A percentile compares a stretch with the other conserved stretches of the same genome.
phyloP scores from a whole-genome alignment of 2,797 vertebrate genomes.

The Sandelia bainsii region DNA sequence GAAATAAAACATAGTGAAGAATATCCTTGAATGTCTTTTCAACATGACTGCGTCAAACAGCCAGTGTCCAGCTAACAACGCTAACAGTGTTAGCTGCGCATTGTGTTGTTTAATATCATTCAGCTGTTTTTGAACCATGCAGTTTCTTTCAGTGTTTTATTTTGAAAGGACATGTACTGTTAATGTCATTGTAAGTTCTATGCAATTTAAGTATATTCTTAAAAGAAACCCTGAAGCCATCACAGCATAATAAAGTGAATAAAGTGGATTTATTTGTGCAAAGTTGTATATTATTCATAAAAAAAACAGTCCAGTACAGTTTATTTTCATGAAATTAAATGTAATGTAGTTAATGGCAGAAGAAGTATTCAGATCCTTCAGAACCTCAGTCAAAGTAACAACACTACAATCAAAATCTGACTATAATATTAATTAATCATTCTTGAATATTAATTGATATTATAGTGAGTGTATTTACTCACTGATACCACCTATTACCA shows the following conservation, averaged over 20 bases:
- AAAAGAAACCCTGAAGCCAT: slow-evolving; percentile 14
- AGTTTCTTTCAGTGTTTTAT: slow-evolving; percentile 6
- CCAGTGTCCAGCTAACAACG: neutral
- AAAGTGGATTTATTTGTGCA: slow-evolving; percentile 6
- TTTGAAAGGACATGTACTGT: slow-evolving; percentile 13
- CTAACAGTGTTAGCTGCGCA: neutral
- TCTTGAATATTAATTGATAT: too few species aligned
- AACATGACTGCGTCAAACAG: neutral
- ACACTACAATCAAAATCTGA: neutral
- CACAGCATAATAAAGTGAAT: slow-evolving; percentile 18
- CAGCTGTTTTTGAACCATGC: neutral
- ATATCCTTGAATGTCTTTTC: slow-evolving; percentile 17
- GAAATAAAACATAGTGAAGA: slow-evolving; percentile 13
- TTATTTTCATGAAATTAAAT: neutral
- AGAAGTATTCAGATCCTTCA: neutral
- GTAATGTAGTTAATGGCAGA: neutral
- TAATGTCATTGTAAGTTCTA: slow-evolving; percentile 31
- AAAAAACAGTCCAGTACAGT: neutral
- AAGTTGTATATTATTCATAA: neutral
- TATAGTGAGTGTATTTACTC: too few species aligned
- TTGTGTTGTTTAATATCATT: neutral
- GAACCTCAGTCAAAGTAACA: neutral
- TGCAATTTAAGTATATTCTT: slow-evolving; percentile 11
- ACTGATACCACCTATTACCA: neutral
- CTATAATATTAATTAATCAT: neutral